Evolutionary conservation across 2,888 invertebrate species (phyloP).

Genomic region (Synanthedon tipuliformis): DNA sequence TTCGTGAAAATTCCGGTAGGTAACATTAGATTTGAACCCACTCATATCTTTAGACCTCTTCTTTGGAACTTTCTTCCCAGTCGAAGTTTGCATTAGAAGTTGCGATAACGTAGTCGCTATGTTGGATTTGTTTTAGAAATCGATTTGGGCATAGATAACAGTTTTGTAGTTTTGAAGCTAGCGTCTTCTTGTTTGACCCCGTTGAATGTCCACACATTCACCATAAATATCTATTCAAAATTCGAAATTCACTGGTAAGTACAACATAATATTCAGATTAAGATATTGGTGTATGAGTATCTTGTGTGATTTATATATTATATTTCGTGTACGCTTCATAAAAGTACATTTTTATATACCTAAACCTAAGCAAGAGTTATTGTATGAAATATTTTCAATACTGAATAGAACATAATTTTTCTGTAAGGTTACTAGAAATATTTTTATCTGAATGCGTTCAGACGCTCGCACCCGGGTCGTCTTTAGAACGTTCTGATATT

Average conservation of each 20-base stretch:
- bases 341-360: too few relatives aligned
- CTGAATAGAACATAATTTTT: constrained; percentile 1
- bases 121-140: constrained; percentile 59
- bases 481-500: constrained; percentile 18
- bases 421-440: constrained; percentile 13
- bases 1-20: constrained; percentile 64
- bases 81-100: constrained; percentile 64
- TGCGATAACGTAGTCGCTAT: constrained; percentile 65
- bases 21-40: constrained; percentile 56
- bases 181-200: constrained; percentile 43
- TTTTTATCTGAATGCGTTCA: constrained; percentile 21
- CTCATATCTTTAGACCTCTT: constrained; percentile 59
- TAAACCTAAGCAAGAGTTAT: too few relatives aligned
- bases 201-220: constrained; percentile 31
- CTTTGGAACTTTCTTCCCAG: constrained; percentile 59
- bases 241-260: neutral
- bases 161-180: constrained; percentile 64
- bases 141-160: constrained; percentile 56
- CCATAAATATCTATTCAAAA: constrained; percentile 4
- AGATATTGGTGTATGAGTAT: neutral
- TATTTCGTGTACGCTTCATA: neutral
- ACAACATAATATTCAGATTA: neutral
- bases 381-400: too few relatives aligned
- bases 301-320: neutral
- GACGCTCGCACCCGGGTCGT: constrained; percentile 15